Conservation (phyloP, 2,113 vertebrate genomes). For the Aphelocoma coerulescens region DNA sequence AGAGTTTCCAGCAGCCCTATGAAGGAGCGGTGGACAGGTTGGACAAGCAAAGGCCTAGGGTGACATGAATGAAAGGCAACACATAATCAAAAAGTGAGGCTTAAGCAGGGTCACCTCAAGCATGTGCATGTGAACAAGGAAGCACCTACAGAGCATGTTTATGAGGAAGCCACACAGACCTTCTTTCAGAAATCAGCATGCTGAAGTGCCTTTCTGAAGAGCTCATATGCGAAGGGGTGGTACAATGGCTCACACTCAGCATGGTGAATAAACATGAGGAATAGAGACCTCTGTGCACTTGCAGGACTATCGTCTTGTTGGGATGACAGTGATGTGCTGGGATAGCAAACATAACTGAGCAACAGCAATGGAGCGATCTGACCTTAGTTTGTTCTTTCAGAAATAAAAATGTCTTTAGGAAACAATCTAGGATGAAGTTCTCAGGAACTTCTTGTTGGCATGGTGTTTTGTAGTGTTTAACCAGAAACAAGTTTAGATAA, state of each 20-base stretch:
- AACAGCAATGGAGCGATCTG: not conserved
- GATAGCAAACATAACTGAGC: not conserved
- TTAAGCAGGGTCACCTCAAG: not conserved
- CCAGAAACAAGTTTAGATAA: not conserved
- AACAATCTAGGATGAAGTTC: not conserved
- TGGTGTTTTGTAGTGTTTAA: not conserved
- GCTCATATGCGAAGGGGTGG: rapidly evolving
- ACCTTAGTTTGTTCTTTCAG: not conserved
- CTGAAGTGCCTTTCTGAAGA: not conserved
- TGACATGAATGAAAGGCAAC: not conserved
- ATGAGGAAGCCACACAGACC: not conserved
- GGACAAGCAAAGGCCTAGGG: not conserved
- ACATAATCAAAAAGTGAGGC: not conserved
- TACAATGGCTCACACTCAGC: not conserved
- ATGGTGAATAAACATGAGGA: not conserved
- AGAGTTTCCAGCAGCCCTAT: not conserved
- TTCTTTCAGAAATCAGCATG: not conserved
- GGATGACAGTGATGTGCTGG: not conserved
- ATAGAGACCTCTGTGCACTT: not conserved
- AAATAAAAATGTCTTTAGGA: not conserved
- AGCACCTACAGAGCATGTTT: not conserved
- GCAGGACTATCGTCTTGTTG: not conserved
- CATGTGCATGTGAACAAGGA: not conserved
- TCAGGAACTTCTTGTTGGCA: not conserved
- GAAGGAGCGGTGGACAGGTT: not conserved